phyloP scores from a whole-genome alignment of 35 echinoderm and acorn worm species.

The Diadema setosum region DNA sequence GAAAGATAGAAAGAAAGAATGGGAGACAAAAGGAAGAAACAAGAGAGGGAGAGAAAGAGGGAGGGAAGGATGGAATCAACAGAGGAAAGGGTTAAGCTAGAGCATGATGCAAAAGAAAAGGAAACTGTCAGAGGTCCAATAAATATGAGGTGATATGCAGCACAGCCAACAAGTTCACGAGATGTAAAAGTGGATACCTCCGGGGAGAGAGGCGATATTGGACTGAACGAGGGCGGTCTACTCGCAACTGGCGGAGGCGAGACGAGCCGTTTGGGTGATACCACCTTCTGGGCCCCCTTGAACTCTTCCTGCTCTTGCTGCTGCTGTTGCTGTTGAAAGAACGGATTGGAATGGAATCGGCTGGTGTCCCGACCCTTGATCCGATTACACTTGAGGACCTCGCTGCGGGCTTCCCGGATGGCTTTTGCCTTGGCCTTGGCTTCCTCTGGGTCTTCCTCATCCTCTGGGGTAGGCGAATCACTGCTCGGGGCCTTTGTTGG shows the following conservation, averaged over 20 bases:
- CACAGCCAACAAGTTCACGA: too few species aligned
- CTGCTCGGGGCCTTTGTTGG: background rate
- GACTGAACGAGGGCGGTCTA: background rate
- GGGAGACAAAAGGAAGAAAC: too few species aligned
- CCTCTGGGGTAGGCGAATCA: background rate
- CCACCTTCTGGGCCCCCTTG: background rate
- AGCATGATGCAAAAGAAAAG: too few species aligned
- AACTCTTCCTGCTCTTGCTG: background rate
- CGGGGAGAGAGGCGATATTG: background rate
- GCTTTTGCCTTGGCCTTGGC: background rate
- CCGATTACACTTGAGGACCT: background rate
- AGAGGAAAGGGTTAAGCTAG: too few species aligned
- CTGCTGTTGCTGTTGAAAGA: conserved; percentile 11
- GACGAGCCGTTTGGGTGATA: background rate
- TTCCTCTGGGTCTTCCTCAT: background rate
- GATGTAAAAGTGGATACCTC: too few species aligned
- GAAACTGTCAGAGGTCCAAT: too few species aligned
- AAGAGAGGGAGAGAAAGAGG: too few species aligned
- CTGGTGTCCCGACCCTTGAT: conserved; percentile 7
- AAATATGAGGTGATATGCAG: too few species aligned
- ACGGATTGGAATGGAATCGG: background rate
- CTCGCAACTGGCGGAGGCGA: background rate
- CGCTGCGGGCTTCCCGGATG: background rate
- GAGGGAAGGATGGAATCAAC: too few species aligned
- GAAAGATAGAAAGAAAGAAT: too few species aligned